Evolutionary conservation across 2,113 vertebrate species (phyloP).

Genomic region (Elgaria multicarinata): DNA sequence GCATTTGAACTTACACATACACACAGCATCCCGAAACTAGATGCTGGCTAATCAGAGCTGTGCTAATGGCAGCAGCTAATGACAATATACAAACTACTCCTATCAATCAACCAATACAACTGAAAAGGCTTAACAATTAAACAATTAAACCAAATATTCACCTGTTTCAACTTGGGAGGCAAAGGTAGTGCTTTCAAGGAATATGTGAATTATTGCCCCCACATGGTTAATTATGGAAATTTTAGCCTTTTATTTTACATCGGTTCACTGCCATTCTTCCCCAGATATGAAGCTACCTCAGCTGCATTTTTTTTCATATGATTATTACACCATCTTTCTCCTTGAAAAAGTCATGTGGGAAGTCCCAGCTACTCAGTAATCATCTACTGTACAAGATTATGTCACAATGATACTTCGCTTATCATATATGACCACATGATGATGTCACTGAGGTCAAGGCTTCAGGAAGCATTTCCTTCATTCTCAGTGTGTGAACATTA

Average conservation of each 20-base stretch:
- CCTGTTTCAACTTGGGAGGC: background rate
- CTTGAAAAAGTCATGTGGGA: background rate
- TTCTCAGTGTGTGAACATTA: background rate
- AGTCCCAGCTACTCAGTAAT: background rate
- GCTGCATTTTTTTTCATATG: background rate
- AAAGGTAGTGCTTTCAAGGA: background rate
- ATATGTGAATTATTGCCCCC: background rate
- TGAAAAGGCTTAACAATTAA: background rate
- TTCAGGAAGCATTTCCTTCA: background rate
- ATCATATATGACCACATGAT: background rate
- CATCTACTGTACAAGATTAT: background rate
- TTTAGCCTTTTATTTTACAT: background rate
- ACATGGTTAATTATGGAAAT: background rate
- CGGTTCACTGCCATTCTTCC: background rate
- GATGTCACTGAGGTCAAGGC: background rate
- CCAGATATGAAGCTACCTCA: background rate
- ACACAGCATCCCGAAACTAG: too few relatives aligned
- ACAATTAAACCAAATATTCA: background rate
- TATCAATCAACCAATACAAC: background rate
- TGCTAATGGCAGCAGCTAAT: too few relatives aligned
- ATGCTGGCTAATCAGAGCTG: too few relatives aligned
- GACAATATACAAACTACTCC: too few relatives aligned
- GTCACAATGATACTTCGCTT: background rate
- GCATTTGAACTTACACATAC: background rate
- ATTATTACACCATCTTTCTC: background rate